phyloP scores from a whole-genome alignment of 1,140 invertebrate species.

The Drosophila sechellia region DNA sequence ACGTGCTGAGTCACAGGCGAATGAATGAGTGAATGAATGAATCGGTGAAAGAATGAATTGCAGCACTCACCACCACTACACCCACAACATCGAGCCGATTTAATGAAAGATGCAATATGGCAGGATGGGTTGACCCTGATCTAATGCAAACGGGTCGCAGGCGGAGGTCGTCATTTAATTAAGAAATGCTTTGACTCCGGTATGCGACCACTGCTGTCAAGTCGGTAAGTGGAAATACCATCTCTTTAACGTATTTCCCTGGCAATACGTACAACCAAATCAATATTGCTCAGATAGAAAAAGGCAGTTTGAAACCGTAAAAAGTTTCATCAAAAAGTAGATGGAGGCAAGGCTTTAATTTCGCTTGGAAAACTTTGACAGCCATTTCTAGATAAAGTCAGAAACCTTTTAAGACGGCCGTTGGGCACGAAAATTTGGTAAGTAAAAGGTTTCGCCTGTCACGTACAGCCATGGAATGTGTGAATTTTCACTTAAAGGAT shows the following conservation, averaged over 20 bases:
- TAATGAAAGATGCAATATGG: conserved; percentile 57
- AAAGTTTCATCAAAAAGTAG: conserved; percentile 32
- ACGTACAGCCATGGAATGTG: conserved; percentile 50
- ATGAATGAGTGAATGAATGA: conserved; percentile 14
- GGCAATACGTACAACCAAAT: conserved; percentile 6
- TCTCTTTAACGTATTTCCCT: not conserved
- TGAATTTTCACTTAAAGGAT: conserved; percentile 47
- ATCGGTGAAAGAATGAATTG: conserved; percentile 15
- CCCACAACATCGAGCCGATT: not conserved
- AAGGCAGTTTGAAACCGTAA: conserved; percentile 36
- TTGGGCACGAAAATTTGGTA: conserved; percentile 44
- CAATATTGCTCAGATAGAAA: conserved; percentile 3
- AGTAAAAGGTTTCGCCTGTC: conserved; percentile 52
- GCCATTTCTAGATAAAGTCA: conserved; percentile 51
- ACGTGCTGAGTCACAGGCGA: conserved; percentile 22
- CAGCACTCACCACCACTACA: conserved; percentile 6
- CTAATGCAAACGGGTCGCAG: conserved; percentile 43
- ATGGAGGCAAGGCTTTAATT: conserved; percentile 15
- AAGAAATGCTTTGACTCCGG: conserved; percentile 56
- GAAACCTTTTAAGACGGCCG: conserved; percentile 33
- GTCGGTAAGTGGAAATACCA: conserved; percentile 27
- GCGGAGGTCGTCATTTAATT: conserved; percentile 55
- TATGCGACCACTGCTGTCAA: conserved; percentile 12
- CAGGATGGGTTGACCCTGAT: conserved; percentile 24
- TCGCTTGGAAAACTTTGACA: conserved; percentile 30